Conservation (phyloP, 1,140 invertebrate genomes). For the Drosophila neocordata region DNA sequence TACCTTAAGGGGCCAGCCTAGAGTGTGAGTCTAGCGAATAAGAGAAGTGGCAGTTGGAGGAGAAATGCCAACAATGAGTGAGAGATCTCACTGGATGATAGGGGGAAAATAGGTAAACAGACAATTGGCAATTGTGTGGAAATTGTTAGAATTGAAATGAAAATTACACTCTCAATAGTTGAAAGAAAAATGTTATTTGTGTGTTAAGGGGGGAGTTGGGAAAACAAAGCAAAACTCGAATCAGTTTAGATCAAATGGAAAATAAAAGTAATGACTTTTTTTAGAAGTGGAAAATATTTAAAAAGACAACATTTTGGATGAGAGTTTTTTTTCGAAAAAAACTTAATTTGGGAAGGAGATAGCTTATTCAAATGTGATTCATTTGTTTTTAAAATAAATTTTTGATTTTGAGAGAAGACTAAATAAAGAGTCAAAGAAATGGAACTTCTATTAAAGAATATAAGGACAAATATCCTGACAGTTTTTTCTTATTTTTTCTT, state of each 20-base stretch:
- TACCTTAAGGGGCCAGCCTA: slow-evolving; percentile 17
- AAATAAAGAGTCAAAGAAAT: too few relatives aligned
- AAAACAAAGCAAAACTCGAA: not conserved
- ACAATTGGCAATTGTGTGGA: not conserved
- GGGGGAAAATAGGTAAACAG: slow-evolving; percentile 1
- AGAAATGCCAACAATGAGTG: not conserved
- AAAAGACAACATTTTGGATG: too few relatives aligned
- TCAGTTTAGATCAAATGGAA: not conserved
- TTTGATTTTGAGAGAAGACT: too few relatives aligned
- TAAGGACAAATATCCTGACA: too few relatives aligned
- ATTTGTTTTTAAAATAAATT: too few relatives aligned
- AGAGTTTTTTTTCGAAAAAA: too few relatives aligned
- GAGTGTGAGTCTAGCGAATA: not conserved
- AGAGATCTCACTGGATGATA: not conserved
- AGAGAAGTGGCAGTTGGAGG: not conserved
- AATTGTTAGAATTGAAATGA: slow-evolving; percentile 17
- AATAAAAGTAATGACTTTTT: not conserved
- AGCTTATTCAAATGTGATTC: too few relatives aligned
- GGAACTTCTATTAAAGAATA: too few relatives aligned
- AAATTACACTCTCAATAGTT: not conserved
- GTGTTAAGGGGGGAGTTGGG: too few relatives aligned
- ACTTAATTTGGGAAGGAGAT: too few relatives aligned
- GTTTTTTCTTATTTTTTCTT: too few relatives aligned
- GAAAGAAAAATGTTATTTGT: not conserved
- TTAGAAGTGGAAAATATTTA: too few relatives aligned